Percentiles rank a stretch among this genome's conserved stretches.
Conservation (phyloP, 2,888 invertebrate species). For the Cinara cedri region DNA sequence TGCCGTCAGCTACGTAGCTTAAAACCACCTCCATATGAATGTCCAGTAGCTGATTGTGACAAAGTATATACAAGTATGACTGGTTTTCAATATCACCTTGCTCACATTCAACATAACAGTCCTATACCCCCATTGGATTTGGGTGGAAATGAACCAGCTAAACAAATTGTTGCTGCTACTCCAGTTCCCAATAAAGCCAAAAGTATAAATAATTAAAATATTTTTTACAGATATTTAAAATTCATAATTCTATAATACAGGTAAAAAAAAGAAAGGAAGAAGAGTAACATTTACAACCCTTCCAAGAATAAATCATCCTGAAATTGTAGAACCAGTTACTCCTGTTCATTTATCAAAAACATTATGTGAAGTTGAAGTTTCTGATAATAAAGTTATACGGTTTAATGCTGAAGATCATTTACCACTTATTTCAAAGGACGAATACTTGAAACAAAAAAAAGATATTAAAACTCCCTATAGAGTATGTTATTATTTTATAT, state of each 20-base stretch:
- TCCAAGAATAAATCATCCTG: constrained; percentile 25
- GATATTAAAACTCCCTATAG: constrained; percentile 17
- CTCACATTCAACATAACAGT: constrained; percentile 84
- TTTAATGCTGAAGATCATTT: constrained; percentile 48
- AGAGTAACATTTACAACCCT: constrained; percentile 43
- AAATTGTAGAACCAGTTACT: constrained; percentile 41
- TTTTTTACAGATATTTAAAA: background rate
- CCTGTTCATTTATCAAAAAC: constrained; percentile 49
- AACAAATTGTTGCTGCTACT: constrained; percentile 12
- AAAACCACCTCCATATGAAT: constrained; percentile 83
- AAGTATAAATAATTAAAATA: constrained; percentile 26
- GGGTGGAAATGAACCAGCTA: constrained; percentile 13
- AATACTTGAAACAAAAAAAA: constrained; percentile 31
- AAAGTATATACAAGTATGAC: constrained; percentile 85
- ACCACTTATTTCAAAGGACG: constrained; percentile 36
- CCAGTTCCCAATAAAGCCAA: constrained; percentile 38
- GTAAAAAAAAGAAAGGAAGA: constrained; percentile 51
- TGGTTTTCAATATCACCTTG: constrained; percentile 84
- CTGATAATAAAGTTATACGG: constrained; percentile 47
- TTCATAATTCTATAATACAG: constrained; percentile 18
- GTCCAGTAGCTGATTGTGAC: constrained; percentile 83
- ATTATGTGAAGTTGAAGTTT: constrained; percentile 47
- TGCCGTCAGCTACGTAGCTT: constrained; percentile 81
- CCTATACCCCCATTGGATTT: constrained; percentile 55
- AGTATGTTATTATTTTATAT: constrained; percentile 11